Base-by-base conservation (phyloP, 2,113 vertebrate genomes). In the Murina feae region DNA sequence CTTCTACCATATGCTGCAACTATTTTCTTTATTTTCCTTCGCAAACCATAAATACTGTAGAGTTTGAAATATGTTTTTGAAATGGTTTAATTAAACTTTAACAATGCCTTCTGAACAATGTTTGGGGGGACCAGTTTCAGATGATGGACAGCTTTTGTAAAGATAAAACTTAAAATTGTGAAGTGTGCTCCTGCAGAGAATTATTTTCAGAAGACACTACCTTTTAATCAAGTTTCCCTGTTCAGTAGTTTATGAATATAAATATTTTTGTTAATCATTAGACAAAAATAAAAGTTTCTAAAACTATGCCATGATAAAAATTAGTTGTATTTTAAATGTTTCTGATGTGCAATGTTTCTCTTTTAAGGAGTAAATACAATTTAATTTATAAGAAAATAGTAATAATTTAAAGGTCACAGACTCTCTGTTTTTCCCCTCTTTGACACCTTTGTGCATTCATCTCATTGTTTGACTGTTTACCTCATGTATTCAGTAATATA, bases 331-430 rank as follows among this genome's bases (percentile, higher is more conserved):
- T 95, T 93, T 96, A 96, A 91, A 42, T 94, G 79, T 91, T 93
- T 96, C 86, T 97, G 94, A 95, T 76, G 95, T 95, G 86, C 1
- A 94, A 18, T 95, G 71, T 94, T 97, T 96, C 81, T 96, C 35
- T 93, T 80, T 92, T 78, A 95, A 51, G 76, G 60, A 96, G 92
- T 95, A 93, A 96, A 96, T 86, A 94, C 60, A 47, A 92, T 97
- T 98, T 98, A 95, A 94, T 96, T 97, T 87, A 96, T 63, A 78
- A 95, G 97, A 82, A 97, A 84, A 76, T 84, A 91, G 96, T 58
- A 96, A 86, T 89, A 96, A 98, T 93, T 65, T 95, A 98, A 98
- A 98, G 97, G 98, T 98, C 97, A 98, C 55, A 83, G 82, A 75
- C 2, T 88, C 81, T 92, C 92, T 53, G 66, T 85, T 94, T 85